Evolutionary conservation across 2,888 invertebrate genomes (phyloP).

Genomic region (Catonia carolina): DNA sequence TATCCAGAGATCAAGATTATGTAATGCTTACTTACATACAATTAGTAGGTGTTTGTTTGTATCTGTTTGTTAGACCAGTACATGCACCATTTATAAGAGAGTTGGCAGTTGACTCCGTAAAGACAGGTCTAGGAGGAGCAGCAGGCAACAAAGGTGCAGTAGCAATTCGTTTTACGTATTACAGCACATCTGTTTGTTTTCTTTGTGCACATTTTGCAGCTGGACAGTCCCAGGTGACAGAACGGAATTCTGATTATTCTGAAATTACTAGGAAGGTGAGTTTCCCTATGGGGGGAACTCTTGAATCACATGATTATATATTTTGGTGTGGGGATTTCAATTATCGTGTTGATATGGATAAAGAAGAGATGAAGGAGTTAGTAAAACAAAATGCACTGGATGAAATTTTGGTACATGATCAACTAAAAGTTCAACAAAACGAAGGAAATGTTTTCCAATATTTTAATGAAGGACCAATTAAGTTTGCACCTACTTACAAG

Average conservation of each 20-base stretch:
- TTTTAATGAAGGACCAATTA: constrained; percentile 85
- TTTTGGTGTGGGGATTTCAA: constrained; percentile 99
- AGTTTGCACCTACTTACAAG: constrained; percentile 95
- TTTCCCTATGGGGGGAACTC: constrained; percentile 84
- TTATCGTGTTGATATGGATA: constrained; percentile 92
- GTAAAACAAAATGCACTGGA: constrained; percentile 68
- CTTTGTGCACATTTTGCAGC: constrained; percentile 9
- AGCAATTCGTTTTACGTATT: constrained; percentile 84
- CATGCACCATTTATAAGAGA: constrained; percentile 84
- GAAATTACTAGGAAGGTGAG: constrained; percentile 88
- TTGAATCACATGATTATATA: constrained; percentile 94
- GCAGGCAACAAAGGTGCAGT: constrained; percentile 93
- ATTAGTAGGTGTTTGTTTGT: constrained; percentile 94
- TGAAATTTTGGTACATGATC: constrained; percentile 77
- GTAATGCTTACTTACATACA: constrained; percentile 90
- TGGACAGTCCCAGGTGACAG: constrained; percentile 68
- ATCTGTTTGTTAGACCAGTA: constrained; percentile 85
- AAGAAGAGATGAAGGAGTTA: constrained; percentile 84
- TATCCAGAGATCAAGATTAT: constrained; percentile 81
- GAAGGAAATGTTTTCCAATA: constrained; percentile 83
- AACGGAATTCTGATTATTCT: constrained; percentile 93
- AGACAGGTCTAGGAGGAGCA: constrained; percentile 96
- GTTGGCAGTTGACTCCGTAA: constrained; percentile 91
- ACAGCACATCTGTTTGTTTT: constrained; percentile 49
- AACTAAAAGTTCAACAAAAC: constrained; percentile 63